Percentiles rank a stretch among this genome's conserved stretches.
Conservation (phyloP, 2,113 vertebrate species). For the Rafetus swinhoei region DNA sequence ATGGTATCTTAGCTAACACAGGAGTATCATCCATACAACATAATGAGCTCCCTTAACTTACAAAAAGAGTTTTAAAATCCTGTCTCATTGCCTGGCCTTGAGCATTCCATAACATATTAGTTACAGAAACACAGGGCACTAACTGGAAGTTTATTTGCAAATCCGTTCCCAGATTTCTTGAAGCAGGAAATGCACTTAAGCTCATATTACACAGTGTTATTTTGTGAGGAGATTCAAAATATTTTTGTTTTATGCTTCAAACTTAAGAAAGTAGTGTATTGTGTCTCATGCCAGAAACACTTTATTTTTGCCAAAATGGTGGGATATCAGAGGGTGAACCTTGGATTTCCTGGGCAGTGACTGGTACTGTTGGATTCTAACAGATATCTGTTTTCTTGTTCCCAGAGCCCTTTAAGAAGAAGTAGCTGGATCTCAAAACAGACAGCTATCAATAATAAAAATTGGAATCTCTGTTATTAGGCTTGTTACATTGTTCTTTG, state of each 20-base stretch:
- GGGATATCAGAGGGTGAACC: neutral
- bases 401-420: neutral
- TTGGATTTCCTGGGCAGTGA: neutral
- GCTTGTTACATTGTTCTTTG: neutral
- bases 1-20: neutral
- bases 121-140: neutral
- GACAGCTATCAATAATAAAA: neutral
- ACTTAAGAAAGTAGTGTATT: neutral
- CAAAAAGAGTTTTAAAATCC: neutral
- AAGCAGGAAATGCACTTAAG: neutral
- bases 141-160: neutral
- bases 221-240: neutral
- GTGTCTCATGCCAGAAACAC: neutral
- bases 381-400: neutral
- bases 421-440: neutral
- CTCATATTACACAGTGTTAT: neutral
- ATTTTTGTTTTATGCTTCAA: neutral
- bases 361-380: neutral
- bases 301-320: neutral
- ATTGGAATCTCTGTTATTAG: neutral
- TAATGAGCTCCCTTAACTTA: neutral
- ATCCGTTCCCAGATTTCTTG: neutral
- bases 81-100: neutral
- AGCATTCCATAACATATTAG: neutral
- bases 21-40: neutral